Conservation (phyloP, 1,140 invertebrate species). For the Carposina sasakii region DNA sequence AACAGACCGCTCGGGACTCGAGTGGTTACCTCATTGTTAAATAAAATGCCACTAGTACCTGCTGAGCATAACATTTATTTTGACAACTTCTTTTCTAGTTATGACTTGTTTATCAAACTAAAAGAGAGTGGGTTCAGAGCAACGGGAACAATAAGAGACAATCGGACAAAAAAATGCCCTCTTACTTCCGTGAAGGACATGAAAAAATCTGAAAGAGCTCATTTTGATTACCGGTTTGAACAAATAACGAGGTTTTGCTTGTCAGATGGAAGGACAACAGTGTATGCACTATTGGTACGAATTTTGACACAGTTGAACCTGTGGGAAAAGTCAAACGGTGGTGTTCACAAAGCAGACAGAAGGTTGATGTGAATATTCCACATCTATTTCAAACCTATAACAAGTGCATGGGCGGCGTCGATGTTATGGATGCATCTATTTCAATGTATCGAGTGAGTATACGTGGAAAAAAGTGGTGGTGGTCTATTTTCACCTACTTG, state of each 20-base stretch:
- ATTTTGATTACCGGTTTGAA: slow-evolving; percentile 42
- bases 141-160: slow-evolving; percentile 34
- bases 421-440: slow-evolving; percentile 32
- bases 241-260: slow-evolving; percentile 31
- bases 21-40: slow-evolving; percentile 31
- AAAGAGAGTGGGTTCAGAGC: slow-evolving; percentile 30
- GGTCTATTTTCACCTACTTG: slow-evolving; percentile 39
- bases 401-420: slow-evolving; percentile 45
- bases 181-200: slow-evolving; percentile 29
- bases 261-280: slow-evolving; percentile 44
- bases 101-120: slow-evolving; percentile 34
- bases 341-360: slow-evolving; percentile 32
- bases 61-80: slow-evolving; percentile 38
- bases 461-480: slow-evolving; percentile 32
- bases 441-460: slow-evolving; percentile 24
- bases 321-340: slow-evolving; percentile 37
- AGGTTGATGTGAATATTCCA: slow-evolving; percentile 37
- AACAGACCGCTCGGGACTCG: slow-evolving; percentile 22
- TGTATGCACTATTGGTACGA: slow-evolving; percentile 35
- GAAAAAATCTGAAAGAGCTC: slow-evolving; percentile 30
- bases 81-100: slow-evolving; percentile 48
- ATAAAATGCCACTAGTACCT: slow-evolving; percentile 23
- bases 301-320: slow-evolving; percentile 32
- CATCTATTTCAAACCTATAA: slow-evolving; percentile 37
- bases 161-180: slow-evolving; percentile 37